phyloP scores from a whole-genome alignment of 1,140 invertebrate genomes.

The Trichomalopsis sarcophagae region DNA sequence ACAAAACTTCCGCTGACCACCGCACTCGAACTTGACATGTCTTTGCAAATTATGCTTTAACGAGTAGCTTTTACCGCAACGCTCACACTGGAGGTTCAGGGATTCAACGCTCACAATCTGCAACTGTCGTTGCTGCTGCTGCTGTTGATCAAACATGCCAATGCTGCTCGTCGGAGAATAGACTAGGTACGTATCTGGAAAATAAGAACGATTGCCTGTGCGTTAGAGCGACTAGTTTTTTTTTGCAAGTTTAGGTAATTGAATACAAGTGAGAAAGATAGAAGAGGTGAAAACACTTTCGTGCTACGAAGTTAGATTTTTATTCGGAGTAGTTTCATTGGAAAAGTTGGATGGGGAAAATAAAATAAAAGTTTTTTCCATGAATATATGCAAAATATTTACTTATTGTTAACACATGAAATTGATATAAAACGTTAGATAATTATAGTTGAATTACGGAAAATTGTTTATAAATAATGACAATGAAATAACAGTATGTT shows the following conservation, averaged over 20 bases:
- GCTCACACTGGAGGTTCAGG: conserved; percentile 61
- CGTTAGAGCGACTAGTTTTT: background rate
- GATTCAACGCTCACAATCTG: background rate
- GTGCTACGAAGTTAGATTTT: background rate
- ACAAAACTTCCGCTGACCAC: conserved; percentile 71
- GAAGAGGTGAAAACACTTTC: background rate
- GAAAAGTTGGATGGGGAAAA: no score
- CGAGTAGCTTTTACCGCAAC: conserved; percentile 74
- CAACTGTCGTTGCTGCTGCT: background rate
- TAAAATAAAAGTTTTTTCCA: background rate
- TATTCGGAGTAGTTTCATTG: background rate
- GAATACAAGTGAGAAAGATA: background rate
- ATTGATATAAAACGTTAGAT: background rate
- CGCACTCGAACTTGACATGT: conserved; percentile 76
- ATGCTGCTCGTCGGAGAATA: background rate
- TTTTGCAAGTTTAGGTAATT: background rate
- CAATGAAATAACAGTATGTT: background rate
- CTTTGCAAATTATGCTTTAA: conserved; percentile 71
- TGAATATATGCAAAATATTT: background rate
- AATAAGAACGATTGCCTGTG: background rate
- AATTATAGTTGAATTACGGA: no score
- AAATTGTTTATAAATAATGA: no score
- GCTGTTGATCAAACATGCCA: background rate
- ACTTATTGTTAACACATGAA: background rate
- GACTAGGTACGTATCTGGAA: conserved; percentile 10